Evolutionary conservation across 30 jellyfish, hydroid and myxozoan genomes (phyloP), one percentile per base, ranked within the genome.

Genomic region (Sanderia malayensis): DNA sequence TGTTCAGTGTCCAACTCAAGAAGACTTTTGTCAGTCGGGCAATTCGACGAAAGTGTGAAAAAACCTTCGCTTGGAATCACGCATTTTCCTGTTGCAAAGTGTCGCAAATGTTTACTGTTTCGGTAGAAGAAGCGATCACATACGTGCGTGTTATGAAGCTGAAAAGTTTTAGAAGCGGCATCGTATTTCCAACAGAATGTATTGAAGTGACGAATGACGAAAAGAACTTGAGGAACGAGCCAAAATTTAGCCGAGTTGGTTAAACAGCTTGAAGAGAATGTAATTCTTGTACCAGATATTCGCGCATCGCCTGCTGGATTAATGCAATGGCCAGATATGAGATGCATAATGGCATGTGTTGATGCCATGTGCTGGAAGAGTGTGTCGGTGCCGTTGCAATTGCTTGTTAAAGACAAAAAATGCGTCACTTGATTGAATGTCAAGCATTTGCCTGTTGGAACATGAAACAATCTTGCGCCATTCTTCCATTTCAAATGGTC

Each of bases 311-410:
- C 23, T 27, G 30, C 65, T 4, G 87, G 61, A 8, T 21, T 26
- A 28, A 64, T 28, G 61, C 89, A 78, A 31, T 64, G 34, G 29
- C 80, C 80, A 4, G 89, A 27, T 8, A 57, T 32, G 30, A 65
- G 32, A 57, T 78, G 89, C 31, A 15, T 34, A 2, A 78, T 65
- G 32, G 34, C 44, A 26, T 44, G 71, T 30, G 28, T 64, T 25
- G n/a, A 7, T 30, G 58, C 89, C 23, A 57, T 46, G 71, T 78
- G 62, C 34, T 78, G 89, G 29, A 67, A 78, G 30, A 78, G 53
- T 33, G 68, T 47, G 58, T 58, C 58, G 1, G 89, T 64, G 22
- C 74, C 57, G 22, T 52, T 11, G 73, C 89, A 78, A n/a, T 47
- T 34, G 67, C 31, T 57, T 9, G 82, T 19, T 37, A 78, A 22